Evolutionary conservation across 1,140 invertebrate genomes (phyloP), one percentile per base, ranked within the genome.

Genomic region (Drosophila nikananu): DNA sequence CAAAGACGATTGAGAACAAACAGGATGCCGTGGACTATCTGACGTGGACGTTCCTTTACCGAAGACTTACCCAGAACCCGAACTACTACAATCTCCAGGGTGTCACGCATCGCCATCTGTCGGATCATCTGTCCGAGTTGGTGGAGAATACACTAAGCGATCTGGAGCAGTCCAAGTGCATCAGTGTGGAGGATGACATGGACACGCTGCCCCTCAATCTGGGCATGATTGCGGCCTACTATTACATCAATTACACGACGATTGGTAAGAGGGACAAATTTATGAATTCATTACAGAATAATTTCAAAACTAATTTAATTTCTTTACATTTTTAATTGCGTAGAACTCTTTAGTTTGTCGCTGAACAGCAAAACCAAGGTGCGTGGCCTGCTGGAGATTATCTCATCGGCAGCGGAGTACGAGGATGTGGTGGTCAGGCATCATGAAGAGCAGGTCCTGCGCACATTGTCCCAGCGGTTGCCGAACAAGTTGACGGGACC

Each of bases 171-270:
- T 98, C 98, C 0, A 99, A 99, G 93, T 99, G 99, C 93, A 99
- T 99, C 66, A 97, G 97, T 51, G 96, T 99, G 12, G 98, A 99
- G 93, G 98, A 99, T 82, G 99, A 99, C 72, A 98, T 99, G 96
- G 98, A 99, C 93, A 97, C 97, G 0, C 94, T 97, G 52, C 98
- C 99, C 0, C 94, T 99, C 1, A 99, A 99, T 94, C 94, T 99
- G 91, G 99, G 99, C 71, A 99, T 99, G 98, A 99, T 99, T 93
- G 99, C 99, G 3, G 98, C 99, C 0, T 99, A 99, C 93, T 99
- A 99, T 93, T 99, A 99, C 93, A 99, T 99, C 77, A 99, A 99
- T 94, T 99, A 99, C 84, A 99, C 98, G 0, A 99, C 99, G 0
- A 99, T 99, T 74, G 97, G 96, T 97, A 93, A 93, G 94, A 21